Conservation (phyloP, 2,888 invertebrate species). For the Mesorhabditis belari region DNA sequence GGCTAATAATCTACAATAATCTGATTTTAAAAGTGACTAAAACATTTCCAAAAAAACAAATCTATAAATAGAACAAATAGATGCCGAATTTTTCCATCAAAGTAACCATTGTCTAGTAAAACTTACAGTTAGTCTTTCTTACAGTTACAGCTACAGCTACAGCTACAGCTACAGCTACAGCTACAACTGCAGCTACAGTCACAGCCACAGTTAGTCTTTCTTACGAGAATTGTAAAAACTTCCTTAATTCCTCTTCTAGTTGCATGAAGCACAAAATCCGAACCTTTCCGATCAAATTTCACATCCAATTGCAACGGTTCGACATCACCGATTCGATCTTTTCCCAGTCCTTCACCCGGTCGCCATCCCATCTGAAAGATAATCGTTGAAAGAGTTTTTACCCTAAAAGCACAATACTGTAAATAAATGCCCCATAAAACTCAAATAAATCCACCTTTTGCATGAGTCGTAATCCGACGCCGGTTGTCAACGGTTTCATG, state of each 20-base stretch:
- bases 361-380: conserved; percentile 70
- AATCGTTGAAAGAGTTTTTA: not conserved
- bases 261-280: not conserved
- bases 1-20: too few relatives aligned
- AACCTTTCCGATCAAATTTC: conserved; percentile 88
- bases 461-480: conserved; percentile 90
- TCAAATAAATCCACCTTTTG: conserved; percentile 97
- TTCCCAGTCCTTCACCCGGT: conserved; percentile 90
- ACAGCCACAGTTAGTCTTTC: too few relatives aligned
- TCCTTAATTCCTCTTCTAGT: too few relatives aligned
- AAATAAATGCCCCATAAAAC: not conserved
- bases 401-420: not conserved
- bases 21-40: too few relatives aligned
- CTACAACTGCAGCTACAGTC: too few relatives aligned
- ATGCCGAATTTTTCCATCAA: not conserved
- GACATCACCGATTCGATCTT: conserved; percentile 81
- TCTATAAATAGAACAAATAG: too few relatives aligned
- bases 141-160: too few relatives aligned
- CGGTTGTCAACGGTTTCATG: conserved; percentile 83
- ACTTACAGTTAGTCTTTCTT: too few relatives aligned
- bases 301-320: conserved; percentile 85
- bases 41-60: too few relatives aligned
- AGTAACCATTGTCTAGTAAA: not conserved
- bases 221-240: too few relatives aligned
- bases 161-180: too few relatives aligned